Conservation (phyloP, 2,797 vertebrate species). For the Sebastes cheni region DNA sequence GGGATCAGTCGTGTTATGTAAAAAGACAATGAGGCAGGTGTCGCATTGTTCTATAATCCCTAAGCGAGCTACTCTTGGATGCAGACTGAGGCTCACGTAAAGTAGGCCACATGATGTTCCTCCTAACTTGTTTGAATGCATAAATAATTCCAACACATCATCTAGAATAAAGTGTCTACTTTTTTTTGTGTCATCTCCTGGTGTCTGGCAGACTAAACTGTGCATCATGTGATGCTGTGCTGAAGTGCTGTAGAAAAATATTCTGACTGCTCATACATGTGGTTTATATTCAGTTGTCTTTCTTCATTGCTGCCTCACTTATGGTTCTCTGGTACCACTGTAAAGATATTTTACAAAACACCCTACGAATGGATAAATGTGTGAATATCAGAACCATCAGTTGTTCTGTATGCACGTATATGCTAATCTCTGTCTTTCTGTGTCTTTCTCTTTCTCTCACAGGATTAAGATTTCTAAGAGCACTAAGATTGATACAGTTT, state of each 20-base stretch:
- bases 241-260: background rate
- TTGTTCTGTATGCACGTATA: background rate
- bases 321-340: background rate
- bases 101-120: slow-evolving; percentile 55
- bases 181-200: slow-evolving; percentile 1
- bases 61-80: slow-evolving; percentile 33
- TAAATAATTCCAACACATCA: slow-evolving; percentile 48
- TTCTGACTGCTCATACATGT: background rate
- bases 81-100: slow-evolving; percentile 27
- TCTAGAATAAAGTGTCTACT: slow-evolving; percentile 1
- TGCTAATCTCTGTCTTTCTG: background rate
- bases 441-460: slow-evolving; percentile 55
- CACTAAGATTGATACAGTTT: slow-evolving; percentile 98
- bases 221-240: background rate
- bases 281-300: background rate
- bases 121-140: slow-evolving; percentile 35
- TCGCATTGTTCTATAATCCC: slow-evolving; percentile 74
- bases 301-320: background rate
- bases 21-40: slow-evolving; percentile 65
- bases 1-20: slow-evolving; percentile 62
- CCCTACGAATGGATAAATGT: background rate
- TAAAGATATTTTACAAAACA: slow-evolving; percentile 4
- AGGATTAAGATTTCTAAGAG: slow-evolving; percentile 98
- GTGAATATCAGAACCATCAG: background rate
- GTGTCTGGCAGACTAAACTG: background rate